Base-by-base conservation (phyloP, 2,113 vertebrate genomes). In the Morone saxatilis region DNA sequence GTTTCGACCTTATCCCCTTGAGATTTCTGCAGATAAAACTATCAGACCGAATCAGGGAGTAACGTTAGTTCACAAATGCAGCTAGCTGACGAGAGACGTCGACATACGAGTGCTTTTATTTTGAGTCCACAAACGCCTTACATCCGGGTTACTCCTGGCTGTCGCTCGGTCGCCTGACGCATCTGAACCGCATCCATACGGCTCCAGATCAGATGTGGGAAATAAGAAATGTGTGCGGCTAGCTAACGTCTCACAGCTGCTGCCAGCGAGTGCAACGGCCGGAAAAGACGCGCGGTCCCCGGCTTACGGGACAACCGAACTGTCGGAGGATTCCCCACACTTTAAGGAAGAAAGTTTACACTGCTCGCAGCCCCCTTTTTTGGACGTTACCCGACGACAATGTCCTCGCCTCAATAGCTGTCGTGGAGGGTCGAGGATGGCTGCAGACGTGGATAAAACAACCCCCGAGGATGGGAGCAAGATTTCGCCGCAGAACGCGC, bases 381-480 rank as follows among this genome's bases (percentile, higher is more conserved):
- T 9, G 10, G 13, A 43, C n/a, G 45, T 45, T 76, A 47, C 59
- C 22, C 7, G 16, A 70, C 57, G 17, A 17, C 22, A 56, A 90
- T 91, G 88, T 12, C 20, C 36, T 77, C 47, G 50, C 86, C 31
- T 69, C 76, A 83, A 80, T 87, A 90, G 89, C 75, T 48, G 77
- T 7, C 50, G 75, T 61, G 62, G 63, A 70, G 71, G 31, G 53
- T 79, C 76, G 62, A 93, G 86, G 78, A 96, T 96, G 96, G 93
- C 94, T 25, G 95, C 91, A 70, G 95, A 96, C 90, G 95, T 95
- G 82, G 92, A 95, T 92, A 91, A 95, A 88, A 82, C 40, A 50
- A 31, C 4, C 70, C 25, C 60, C 17, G 66, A 71, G 62, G 81
- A 69, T 60, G 74, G 81, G 71, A 84, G 78, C 60, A 45, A 22